Evolutionary conservation across 2,888 invertebrate genomes (phyloP).

Genomic region (Drosophila atripex): DNA sequence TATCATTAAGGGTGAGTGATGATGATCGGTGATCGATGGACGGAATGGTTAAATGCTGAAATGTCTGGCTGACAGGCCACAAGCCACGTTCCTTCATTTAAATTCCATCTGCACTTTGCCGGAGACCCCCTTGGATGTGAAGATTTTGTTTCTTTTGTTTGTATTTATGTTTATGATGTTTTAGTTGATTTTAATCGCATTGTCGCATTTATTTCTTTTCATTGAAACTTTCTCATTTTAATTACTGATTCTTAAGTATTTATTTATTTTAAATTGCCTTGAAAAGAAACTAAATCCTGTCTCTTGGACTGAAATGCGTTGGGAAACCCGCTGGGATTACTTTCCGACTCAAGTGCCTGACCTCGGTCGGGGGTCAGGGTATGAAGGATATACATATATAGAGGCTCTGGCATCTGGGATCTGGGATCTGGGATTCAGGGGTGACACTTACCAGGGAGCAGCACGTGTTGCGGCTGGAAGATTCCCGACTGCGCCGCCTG

Average conservation of each 20-base stretch:
- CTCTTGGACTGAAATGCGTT: background rate
- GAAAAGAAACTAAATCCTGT: background rate
- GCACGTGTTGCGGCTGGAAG: conserved; percentile 83
- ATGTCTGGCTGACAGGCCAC: conserved; percentile 43
- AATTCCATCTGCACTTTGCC: conserved; percentile 14
- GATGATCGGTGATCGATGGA: conserved; percentile 7
- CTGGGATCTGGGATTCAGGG: background rate
- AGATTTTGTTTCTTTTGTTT: background rate
- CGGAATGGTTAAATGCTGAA: background rate
- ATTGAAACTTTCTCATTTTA: no score
- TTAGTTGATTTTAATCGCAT: background rate
- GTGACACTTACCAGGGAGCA: conserved; percentile 82
- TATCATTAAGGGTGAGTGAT: background rate
- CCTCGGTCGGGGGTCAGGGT: background rate
- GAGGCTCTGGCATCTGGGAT: conserved; percentile 37
- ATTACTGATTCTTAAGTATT: no score
- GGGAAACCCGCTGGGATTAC: conserved; percentile 46
- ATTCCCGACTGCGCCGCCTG: conserved; percentile 64
- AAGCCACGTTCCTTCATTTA: conserved; percentile 47
- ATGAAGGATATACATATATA: conserved; percentile 1
- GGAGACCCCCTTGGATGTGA: background rate
- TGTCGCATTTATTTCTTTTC: no score
- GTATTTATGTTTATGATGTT: conserved; percentile 23
- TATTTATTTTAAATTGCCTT: background rate
- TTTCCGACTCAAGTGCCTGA: conserved; percentile 51